A percentile compares a stretch with the other conserved stretches of the same genome.
Conservation (phyloP, 2,113 vertebrate species). For the Zingel zingel region DNA sequence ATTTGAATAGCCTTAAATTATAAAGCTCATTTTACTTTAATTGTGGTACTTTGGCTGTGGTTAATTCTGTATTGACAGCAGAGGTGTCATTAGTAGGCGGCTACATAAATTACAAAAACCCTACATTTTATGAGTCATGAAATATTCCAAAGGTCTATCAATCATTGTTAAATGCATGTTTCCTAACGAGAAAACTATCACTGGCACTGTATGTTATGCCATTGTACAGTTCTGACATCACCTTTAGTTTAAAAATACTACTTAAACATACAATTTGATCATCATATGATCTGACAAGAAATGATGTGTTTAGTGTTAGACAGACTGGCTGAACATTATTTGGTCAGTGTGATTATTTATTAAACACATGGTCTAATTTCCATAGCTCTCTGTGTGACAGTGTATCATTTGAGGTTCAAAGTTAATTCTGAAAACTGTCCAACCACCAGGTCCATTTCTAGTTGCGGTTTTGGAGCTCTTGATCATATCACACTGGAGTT, state of each 20-base stretch:
- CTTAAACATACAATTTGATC: background rate
- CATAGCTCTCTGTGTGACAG: too few species aligned
- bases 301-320: background rate
- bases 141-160: slow-evolving; percentile 2
- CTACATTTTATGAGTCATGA: background rate
- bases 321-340: background rate
- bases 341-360: background rate
- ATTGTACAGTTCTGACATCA: background rate
- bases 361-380: background rate
- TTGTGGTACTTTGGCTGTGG: background rate
- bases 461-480: background rate
- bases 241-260: background rate
- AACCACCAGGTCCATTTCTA: background rate
- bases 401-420: too few species aligned
- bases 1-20: background rate
- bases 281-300: background rate
- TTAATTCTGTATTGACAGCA: background rate
- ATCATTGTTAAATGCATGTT: background rate
- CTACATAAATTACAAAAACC: slow-evolving; percentile 5
- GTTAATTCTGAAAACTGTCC: background rate
- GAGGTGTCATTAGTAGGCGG: background rate
- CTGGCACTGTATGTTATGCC: background rate
- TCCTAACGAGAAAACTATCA: background rate
- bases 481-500: background rate
- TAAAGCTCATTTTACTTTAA: background rate